Base-by-base conservation (phyloP, 1,140 invertebrate species). In the Homarus americanus region DNA sequence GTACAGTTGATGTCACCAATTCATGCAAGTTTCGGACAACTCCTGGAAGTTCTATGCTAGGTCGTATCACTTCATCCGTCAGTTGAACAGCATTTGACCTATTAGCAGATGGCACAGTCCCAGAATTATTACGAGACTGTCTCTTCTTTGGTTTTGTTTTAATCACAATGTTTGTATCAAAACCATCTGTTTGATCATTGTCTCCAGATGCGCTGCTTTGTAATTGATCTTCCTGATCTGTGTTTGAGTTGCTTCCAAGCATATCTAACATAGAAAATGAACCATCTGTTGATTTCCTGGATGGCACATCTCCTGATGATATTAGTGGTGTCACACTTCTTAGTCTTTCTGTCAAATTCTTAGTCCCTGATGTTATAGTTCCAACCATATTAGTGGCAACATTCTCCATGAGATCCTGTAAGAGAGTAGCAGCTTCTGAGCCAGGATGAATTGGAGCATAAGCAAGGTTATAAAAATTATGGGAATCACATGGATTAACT, bases 331-430 rank as follows among this genome's bases (percentile, higher is more conserved):
- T 73, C 10, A 89, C 87, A 89, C 58, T 89, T 63, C 49, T 89
- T 12, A 89, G 38, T 41, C 72, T 69, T 28, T 89, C 87, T 10
- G 78, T 89, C 9, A 89, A 28, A 72, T 34, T 82, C 38, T 69
- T 63, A 53, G 87, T 89, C 53, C 87, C 87, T 69, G 66, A 82
- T 5, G 87, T 82, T 34, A 89, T 82, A 41, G 87, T 89, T 41
- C 41, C 79, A 36, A 89, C 87, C 44, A 89, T 66, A 53, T 89
- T 89, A 28, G 87, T 89, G 20, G 87, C 66, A 49, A 82, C 87
- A 89, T 89, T 89, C 53, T 89, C 87, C 87, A 89, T 80, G 2
- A 89, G 32, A 28, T 89, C 87, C 79, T 89, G 87, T 40, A 89
- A 28, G 44, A 82, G 32, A 32, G 87, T 66, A 28, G 87, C 87